These are phyloP conservation scores for Thripadectes ignobilis DNA, from an alignment of 2,797 vertebrate genomes.

Conservation along the genomic window DNA sequence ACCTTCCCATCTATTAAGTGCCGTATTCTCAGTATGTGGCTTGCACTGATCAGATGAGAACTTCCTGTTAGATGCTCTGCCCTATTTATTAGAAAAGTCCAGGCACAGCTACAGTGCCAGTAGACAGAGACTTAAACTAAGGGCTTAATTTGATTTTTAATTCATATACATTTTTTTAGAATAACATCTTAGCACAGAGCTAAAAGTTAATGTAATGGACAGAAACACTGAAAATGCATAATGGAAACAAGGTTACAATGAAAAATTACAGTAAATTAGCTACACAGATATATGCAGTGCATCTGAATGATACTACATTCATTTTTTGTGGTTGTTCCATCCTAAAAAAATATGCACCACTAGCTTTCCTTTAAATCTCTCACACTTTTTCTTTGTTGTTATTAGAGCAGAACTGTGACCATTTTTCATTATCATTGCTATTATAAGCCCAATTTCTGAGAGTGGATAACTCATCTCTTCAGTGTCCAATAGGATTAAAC, in stretches of 20 bases:
- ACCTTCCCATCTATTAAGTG: not conserved
- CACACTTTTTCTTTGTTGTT: not conserved
- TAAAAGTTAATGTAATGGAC: not conserved
- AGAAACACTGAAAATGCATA: not conserved
- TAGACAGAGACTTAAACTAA: accelerated
- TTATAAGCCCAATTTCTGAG: not conserved
- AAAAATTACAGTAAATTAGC: not conserved
- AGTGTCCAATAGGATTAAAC: not conserved
- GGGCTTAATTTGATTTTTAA: not conserved
- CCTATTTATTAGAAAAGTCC: not conserved
- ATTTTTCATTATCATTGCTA: not conserved
- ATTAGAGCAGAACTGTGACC: not conserved
- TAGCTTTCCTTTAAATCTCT: not conserved
- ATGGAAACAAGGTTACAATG: not conserved
- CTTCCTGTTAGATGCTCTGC: not conserved
- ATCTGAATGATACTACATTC: not conserved
- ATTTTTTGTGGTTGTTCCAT: not conserved
- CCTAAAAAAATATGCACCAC: not conserved
- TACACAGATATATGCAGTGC: not conserved
- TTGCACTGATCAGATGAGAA: not conserved
- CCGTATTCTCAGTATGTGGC: not conserved
- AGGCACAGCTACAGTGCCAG: not conserved
- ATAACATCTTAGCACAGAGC: not conserved
- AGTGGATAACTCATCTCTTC: not conserved
- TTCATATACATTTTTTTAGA: not conserved